Base-by-base conservation (phyloP, 1,140 invertebrate species). In the Diprion similis region DNA sequence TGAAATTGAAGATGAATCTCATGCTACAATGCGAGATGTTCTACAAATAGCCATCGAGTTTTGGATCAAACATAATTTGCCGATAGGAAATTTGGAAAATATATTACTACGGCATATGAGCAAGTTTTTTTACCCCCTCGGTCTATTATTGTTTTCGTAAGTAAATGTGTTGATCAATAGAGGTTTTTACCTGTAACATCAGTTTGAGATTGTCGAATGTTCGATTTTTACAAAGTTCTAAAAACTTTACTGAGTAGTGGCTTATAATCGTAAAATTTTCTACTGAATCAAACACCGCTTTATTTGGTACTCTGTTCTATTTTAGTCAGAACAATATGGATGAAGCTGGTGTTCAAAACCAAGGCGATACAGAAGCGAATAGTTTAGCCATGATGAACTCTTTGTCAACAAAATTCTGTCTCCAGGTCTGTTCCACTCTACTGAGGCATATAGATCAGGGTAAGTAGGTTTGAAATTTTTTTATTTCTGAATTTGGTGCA, bases 31-130 rank as follows among this genome's bases (percentile, higher is more conserved):
- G 66, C 80, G 83, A n/a, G 82, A 88, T 75, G 76, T 89, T 68
- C 73, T 88, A 10, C 80, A 85, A 48, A 80, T 78, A 18, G 82
- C 84, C 37, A 82, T 90, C 24, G 83, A 85, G 64, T 89, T 89
- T 76, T 90, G 89, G 89, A 75, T 87, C 10, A 82, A 88, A 67
- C 85, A 89, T 70, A 78, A 83, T 70, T 82, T 90, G 18, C 82
- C 87, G 0, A 83, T 90, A 48, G 79, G 84, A 46, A 82, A 80
- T 68, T 78, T 90, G 67, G 89, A 90, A 75, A 85, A 82, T 37
- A 73, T 89, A 10, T 83, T 90, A 46, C 64, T 87, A 17, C 83
- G 88, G 46, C 81, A 88, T 48, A 84, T 89, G 74, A 79, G 84
- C 24, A 87, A 87, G 19, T 79, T 89, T 19, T 89, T 83, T 79